phyloP scores from a whole-genome alignment of 1,140 invertebrate genomes.

The Mercenaria mercenaria region DNA sequence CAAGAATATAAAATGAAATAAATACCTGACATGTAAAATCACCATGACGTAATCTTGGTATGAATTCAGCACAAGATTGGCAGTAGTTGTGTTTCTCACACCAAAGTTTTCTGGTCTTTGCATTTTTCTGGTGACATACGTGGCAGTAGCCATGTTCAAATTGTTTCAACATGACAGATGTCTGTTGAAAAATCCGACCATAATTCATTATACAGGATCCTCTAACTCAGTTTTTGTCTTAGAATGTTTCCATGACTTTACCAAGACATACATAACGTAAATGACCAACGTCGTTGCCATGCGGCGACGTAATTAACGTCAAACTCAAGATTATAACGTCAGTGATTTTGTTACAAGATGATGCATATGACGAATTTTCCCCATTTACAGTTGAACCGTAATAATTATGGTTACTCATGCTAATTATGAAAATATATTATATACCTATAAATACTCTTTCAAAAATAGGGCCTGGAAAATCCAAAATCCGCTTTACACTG shows the following conservation, averaged over 20 bases:
- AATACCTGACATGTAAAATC: constrained; percentile 40
- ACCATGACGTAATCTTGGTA: constrained; percentile 32
- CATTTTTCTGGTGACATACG: constrained; percentile 12
- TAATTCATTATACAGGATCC: neutral
- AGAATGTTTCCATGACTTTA: neutral
- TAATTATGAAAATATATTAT: too few relatives aligned
- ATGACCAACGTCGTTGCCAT: constrained; percentile 1
- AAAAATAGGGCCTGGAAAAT: too few relatives aligned
- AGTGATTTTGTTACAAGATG: too few relatives aligned
- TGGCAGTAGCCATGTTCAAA: constrained; percentile 32
- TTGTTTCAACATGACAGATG: neutral
- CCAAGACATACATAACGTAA: neutral
- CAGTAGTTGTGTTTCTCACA: constrained; percentile 52
- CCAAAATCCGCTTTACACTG: too few relatives aligned
- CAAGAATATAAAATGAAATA: too few relatives aligned
- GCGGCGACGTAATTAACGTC: neutral
- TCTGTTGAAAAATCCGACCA: neutral
- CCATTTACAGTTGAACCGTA: too few relatives aligned
- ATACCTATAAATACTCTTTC: too few relatives aligned
- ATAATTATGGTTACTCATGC: too few relatives aligned
- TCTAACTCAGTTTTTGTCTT: neutral
- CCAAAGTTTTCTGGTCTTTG: neutral
- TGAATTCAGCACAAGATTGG: constrained; percentile 24
- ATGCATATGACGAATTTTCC: too few relatives aligned
- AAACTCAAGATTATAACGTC: too few relatives aligned